Evolutionary conservation across 2,888 invertebrate species (phyloP).

Genomic region (Epinotia brunnichana): DNA sequence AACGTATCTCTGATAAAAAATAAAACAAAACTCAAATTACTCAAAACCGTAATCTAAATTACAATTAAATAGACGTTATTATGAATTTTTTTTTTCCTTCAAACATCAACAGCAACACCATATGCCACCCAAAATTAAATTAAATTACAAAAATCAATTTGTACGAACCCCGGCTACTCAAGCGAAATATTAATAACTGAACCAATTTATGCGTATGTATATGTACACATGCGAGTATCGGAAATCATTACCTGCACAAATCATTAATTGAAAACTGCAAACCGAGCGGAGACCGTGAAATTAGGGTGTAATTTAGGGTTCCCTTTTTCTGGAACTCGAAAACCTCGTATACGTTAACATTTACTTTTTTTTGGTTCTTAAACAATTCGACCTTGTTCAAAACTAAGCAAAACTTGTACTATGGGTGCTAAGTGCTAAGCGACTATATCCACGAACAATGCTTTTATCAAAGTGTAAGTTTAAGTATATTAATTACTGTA

Average conservation of each 20-base stretch:
- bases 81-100: not conserved
- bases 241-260: constrained; percentile 61
- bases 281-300: constrained; percentile 57
- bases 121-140: constrained; percentile 25
- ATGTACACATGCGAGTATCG: constrained; percentile 48
- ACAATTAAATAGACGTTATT: too few species aligned
- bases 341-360: not conserved
- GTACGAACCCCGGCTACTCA: constrained; percentile 14
- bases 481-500: too few species aligned
- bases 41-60: too few species aligned
- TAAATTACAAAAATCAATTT: constrained; percentile 43
- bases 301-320: constrained; percentile 47
- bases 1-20: too few species aligned
- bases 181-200: constrained; percentile 44
- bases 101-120: constrained; percentile 13
- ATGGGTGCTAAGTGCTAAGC: too few species aligned
- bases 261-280: constrained; percentile 63
- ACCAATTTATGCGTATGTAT: constrained; percentile 44
- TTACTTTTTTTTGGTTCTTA: too few species aligned
- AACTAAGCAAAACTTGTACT: too few species aligned
- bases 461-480: too few species aligned
- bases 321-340: not conserved
- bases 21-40: too few species aligned
- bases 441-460: too few species aligned
- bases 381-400: too few species aligned